Percentiles rank a stretch among this genome's conserved stretches.
These are phyloP conservation scores for Panonychus citri DNA, from an alignment of 1,140 invertebrate species.

Conservation along the genomic window DNA sequence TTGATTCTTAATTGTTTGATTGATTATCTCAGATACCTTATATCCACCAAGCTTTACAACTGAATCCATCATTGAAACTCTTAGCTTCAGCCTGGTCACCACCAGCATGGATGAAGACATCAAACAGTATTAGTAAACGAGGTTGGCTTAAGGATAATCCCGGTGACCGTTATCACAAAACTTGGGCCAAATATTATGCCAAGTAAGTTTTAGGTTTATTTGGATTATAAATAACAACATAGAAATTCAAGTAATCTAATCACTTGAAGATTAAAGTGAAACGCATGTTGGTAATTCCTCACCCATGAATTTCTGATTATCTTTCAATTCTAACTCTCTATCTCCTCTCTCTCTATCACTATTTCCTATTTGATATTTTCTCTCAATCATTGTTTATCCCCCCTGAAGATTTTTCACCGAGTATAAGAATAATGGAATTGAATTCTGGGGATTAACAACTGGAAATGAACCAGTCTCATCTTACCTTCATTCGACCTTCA, in stretches of 20 bases:
- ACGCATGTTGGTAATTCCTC: no score
- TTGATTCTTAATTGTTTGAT: neutral
- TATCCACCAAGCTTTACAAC: slow-evolving; percentile 26
- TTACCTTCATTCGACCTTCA: neutral
- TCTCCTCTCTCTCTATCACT: no score
- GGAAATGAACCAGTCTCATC: slow-evolving; percentile 33
- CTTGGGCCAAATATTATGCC: slow-evolving; percentile 50
- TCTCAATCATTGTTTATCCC: neutral
- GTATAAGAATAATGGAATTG: slow-evolving; percentile 29
- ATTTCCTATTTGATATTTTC: no score
- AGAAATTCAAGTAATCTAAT: no score
- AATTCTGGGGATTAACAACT: slow-evolving; percentile 35
- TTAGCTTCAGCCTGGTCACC: slow-evolving; percentile 54
- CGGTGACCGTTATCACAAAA: slow-evolving; percentile 7
- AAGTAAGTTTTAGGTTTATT: neutral
- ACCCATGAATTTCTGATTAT: no score
- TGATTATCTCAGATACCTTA: slow-evolving; percentile 34
- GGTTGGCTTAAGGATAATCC: neutral
- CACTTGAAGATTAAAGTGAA: neutral
- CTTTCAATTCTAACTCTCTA: no score
- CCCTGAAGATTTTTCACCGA: slow-evolving; percentile 30
- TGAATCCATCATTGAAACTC: slow-evolving; percentile 22
- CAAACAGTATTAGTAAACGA: slow-evolving; percentile 28
- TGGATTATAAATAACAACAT: neutral
- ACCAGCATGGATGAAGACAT: slow-evolving; percentile 73